phyloP scores from a whole-genome alignment of 2,888 invertebrate species.

The Amblyjoppa proteus region DNA sequence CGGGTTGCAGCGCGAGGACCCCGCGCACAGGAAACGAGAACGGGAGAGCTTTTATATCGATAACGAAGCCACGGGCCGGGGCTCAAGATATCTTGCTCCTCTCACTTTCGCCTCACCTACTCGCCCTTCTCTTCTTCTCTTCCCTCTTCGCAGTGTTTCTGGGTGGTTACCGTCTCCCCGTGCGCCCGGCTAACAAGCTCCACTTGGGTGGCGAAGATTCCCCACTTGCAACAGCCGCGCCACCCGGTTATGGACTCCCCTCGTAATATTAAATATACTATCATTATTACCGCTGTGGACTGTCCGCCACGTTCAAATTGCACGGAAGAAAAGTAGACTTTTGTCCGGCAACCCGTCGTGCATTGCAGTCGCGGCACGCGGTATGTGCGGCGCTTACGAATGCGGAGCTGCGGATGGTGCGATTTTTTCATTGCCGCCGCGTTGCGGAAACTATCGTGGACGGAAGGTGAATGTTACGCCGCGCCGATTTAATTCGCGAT shows the following conservation, averaged over 20 bases:
- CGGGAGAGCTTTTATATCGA: slow-evolving; percentile 73
- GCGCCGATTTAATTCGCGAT: not conserved
- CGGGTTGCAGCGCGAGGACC: slow-evolving; percentile 50
- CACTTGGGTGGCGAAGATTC: slow-evolving; percentile 80
- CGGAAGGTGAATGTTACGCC: not conserved
- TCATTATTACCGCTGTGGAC: slow-evolving; percentile 13
- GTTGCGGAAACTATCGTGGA: no score
- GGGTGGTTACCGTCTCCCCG: slow-evolving; percentile 74
- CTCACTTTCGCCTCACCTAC: slow-evolving; percentile 27
- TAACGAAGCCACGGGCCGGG: slow-evolving; percentile 76
- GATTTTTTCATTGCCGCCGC: not conserved
- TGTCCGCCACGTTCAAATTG: not conserved
- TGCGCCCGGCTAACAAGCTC: slow-evolving; percentile 81
- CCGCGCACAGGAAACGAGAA: not conserved
- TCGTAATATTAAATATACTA: slow-evolving; percentile 49
- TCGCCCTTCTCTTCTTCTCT: slow-evolving; percentile 6
- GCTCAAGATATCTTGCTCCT: slow-evolving; percentile 53
- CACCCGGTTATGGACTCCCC: slow-evolving; percentile 56
- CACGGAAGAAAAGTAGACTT: not conserved
- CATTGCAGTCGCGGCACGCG: no score
- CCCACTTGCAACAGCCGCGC: slow-evolving; percentile 54
- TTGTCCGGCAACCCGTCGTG: not conserved
- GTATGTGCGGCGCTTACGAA: not conserved
- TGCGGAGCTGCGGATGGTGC: not conserved
- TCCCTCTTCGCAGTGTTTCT: slow-evolving; percentile 74